Percentiles rank a stretch among this genome's conserved stretches.
phyloP scores from a whole-genome alignment of 2,888 invertebrate species.

The Brachypterus glaber region DNA sequence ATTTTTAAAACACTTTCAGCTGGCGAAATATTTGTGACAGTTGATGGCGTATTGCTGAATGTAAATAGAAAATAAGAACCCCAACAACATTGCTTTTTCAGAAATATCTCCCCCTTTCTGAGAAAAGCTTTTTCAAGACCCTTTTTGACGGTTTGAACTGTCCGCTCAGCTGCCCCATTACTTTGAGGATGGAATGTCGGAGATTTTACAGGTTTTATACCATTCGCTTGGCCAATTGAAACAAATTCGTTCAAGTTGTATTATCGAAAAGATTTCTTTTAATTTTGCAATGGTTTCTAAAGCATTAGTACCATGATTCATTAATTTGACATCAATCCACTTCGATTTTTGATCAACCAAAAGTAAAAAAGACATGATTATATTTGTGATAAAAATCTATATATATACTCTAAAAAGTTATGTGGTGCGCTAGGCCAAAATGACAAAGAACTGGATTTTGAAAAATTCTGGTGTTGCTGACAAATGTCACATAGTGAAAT shows the following conservation, averaged over 20 bases:
- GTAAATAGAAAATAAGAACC: background rate
- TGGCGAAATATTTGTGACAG: background rate
- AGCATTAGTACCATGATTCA: slow-evolving; percentile 18
- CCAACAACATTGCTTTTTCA: too few relatives aligned
- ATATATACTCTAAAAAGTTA: too few relatives aligned
- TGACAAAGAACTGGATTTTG: background rate
- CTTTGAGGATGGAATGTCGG: slow-evolving; percentile 21
- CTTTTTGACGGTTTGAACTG: slow-evolving; percentile 22
- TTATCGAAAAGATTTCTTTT: slow-evolving; percentile 18
- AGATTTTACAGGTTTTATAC: slow-evolving; percentile 20
- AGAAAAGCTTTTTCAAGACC: too few relatives aligned
- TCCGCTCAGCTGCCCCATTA: slow-evolving; percentile 20
- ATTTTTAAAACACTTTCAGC: slow-evolving; percentile 2
- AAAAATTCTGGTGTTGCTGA: slow-evolving; percentile 4
- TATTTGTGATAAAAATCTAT: too few relatives aligned
- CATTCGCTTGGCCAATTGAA: slow-evolving; percentile 21
- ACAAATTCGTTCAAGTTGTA: slow-evolving; percentile 18
- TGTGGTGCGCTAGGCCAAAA: background rate
- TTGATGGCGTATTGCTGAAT: background rate
- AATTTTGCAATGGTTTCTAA: slow-evolving; percentile 15
- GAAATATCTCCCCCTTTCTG: too few relatives aligned
- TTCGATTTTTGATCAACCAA: slow-evolving; percentile 19
- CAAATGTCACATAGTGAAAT: slow-evolving; percentile 9
- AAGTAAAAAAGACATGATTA: slow-evolving; percentile 15
- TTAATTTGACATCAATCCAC: slow-evolving; percentile 22